Conservation (phyloP, 2,797 vertebrate genomes). For the Onychomys arenicola region DNA sequence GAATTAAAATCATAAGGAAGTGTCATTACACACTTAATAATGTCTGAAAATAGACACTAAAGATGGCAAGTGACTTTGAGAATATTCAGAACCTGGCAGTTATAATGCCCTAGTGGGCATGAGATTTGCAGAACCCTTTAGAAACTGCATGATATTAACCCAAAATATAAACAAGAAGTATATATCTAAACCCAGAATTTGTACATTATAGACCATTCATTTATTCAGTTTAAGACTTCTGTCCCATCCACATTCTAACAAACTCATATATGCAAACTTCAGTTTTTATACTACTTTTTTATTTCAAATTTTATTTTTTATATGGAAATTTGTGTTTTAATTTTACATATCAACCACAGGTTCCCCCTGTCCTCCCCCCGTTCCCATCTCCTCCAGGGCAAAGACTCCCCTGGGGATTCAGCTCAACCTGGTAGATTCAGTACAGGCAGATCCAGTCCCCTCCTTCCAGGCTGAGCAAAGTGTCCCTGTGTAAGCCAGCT, state of each 20-base stretch:
- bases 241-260: neutral
- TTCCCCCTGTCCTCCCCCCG: too few relatives aligned
- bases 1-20: neutral
- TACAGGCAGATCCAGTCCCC: too few relatives aligned
- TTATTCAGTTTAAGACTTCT: neutral
- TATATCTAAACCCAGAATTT: neutral
- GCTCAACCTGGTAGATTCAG: too few relatives aligned
- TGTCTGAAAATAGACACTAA: neutral
- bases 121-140: neutral
- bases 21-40: neutral
- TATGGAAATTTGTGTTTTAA: too few relatives aligned
- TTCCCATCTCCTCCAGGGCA: too few relatives aligned
- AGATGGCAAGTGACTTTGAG: neutral
- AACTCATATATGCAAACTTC: neutral
- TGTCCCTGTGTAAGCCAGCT: too few relatives aligned
- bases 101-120: neutral
- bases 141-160: neutral
- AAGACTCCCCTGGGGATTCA: too few relatives aligned
- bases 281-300: neutral
- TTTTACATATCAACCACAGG: too few relatives aligned
- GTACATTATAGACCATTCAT: neutral
- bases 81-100: neutral
- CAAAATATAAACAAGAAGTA: neutral
- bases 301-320: too few relatives aligned
- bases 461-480: too few relatives aligned